These are phyloP conservation scores for Podarcis raffonei DNA, from an alignment of 2,113 vertebrate genomes.

Conservation along the genomic window DNA sequence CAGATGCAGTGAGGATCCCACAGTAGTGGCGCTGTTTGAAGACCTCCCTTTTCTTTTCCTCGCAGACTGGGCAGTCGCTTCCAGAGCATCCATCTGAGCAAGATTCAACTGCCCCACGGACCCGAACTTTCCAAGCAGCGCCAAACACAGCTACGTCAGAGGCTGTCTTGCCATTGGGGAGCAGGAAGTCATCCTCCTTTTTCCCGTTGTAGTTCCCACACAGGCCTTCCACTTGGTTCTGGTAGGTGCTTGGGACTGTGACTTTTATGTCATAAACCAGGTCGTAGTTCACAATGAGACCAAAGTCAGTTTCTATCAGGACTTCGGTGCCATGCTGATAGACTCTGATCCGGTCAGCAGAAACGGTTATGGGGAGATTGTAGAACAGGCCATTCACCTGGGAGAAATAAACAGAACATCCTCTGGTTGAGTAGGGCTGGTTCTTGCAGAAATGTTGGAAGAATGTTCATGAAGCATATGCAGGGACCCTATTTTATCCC, in stretches of 20 bases:
- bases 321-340: conserved; percentile 52
- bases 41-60: conserved; percentile 54
- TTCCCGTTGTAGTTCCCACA: conserved; percentile 70
- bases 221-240: conserved; percentile 66
- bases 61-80: conserved; percentile 59
- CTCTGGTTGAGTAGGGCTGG: too few relatives aligned
- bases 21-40: conserved; percentile 72
- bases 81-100: conserved; percentile 47
- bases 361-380: conserved; percentile 58
- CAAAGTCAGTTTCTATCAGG: conserved; percentile 57
- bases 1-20: conserved; percentile 50
- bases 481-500: background rate
- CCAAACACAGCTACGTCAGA: conserved; percentile 44
- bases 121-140: conserved; percentile 62
- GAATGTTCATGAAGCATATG: background rate
- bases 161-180: conserved; percentile 25
- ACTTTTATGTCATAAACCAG: conserved; percentile 65
- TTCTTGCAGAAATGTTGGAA: too few relatives aligned
- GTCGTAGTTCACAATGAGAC: conserved; percentile 68
- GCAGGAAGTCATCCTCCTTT: conserved; percentile 62
- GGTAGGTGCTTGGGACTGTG: conserved; percentile 65
- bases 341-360: conserved; percentile 25
- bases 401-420: background rate
- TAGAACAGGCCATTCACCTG: conserved; percentile 62
- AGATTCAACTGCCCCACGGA: conserved; percentile 7